These are phyloP conservation scores for Acromyrmex heyeri DNA, from an alignment of 1,140 invertebrate species.

Conservation along the genomic window DNA sequence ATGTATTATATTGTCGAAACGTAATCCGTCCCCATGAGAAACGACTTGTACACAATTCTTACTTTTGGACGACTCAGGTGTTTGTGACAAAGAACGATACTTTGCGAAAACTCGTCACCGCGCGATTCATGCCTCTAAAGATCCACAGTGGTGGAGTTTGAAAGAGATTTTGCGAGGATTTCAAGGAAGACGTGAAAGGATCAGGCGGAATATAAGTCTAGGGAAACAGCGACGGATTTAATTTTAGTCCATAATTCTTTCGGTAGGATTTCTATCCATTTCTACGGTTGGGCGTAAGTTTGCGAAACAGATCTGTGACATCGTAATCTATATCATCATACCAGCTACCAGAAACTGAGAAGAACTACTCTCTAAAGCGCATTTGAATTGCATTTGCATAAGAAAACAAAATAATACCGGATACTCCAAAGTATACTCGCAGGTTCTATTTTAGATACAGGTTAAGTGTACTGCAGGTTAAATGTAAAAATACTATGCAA, in stretches of 20 bases:
- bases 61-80: background rate
- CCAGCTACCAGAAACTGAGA: background rate
- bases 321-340: background rate
- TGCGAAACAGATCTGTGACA: constrained; percentile 26
- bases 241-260: constrained; percentile 66
- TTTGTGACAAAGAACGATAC: background rate
- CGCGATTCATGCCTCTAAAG: constrained; percentile 23
- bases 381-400: constrained; percentile 20
- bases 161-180: constrained; percentile 63
- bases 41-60: background rate
- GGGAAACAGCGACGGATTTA: constrained; percentile 63
- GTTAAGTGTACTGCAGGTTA: background rate
- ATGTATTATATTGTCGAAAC: background rate
- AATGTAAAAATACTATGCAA: too few species aligned
- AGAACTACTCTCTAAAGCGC: background rate
- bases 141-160: constrained; percentile 21
- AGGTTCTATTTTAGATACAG: constrained; percentile 17
- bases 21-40: background rate
- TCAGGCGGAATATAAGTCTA: constrained; percentile 57
- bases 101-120: constrained; percentile 21
- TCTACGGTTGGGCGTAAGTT: background rate
- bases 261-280: constrained; percentile 13
- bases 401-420: constrained; percentile 15
- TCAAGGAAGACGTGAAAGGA: constrained; percentile 41
- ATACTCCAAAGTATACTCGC: background rate